phyloP scores from a whole-genome alignment of 2,888 invertebrate species.

The Hypomecis punctinalis region DNA sequence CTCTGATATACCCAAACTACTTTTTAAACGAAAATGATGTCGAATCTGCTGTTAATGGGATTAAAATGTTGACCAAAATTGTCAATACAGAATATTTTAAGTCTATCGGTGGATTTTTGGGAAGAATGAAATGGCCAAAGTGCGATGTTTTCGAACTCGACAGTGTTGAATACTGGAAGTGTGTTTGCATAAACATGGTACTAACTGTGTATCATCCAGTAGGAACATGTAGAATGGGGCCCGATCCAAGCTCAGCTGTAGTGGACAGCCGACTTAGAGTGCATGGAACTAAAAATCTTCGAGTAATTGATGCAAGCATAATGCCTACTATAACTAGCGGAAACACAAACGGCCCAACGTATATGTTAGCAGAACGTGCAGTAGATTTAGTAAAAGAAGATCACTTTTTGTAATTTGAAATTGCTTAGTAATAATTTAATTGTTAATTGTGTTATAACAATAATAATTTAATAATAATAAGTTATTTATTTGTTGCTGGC shows the following conservation, averaged over 20 bases:
- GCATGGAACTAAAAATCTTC: constrained; percentile 86
- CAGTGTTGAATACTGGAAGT: constrained; percentile 63
- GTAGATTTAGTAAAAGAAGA: constrained; percentile 88
- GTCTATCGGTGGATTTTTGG: constrained; percentile 56
- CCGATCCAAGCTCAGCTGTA: constrained; percentile 54
- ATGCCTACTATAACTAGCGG: constrained; percentile 91
- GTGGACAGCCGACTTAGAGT: constrained; percentile 86
- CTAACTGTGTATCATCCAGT: constrained; percentile 87
- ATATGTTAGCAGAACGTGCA: constrained; percentile 93
- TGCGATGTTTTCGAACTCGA: constrained; percentile 56
- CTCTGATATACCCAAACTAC: constrained; percentile 87
- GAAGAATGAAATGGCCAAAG: constrained; percentile 53
- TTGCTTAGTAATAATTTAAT: too few species aligned
- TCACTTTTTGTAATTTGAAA: constrained; percentile 47
- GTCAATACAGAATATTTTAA: constrained; percentile 56
- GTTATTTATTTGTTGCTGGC: too few species aligned
- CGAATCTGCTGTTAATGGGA: constrained; percentile 55
- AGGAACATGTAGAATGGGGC: constrained; percentile 87
- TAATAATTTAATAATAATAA: too few species aligned
- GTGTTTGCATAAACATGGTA: constrained; percentile 75
- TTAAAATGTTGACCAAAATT: constrained; percentile 58
- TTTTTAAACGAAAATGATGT: constrained; percentile 84
- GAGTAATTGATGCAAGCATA: constrained; percentile 91
- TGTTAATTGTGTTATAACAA: too few species aligned
- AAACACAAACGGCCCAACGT: constrained; percentile 91